Base-by-base conservation (phyloP, 2,797 vertebrate species). In the Typhlichthys subterraneus region DNA sequence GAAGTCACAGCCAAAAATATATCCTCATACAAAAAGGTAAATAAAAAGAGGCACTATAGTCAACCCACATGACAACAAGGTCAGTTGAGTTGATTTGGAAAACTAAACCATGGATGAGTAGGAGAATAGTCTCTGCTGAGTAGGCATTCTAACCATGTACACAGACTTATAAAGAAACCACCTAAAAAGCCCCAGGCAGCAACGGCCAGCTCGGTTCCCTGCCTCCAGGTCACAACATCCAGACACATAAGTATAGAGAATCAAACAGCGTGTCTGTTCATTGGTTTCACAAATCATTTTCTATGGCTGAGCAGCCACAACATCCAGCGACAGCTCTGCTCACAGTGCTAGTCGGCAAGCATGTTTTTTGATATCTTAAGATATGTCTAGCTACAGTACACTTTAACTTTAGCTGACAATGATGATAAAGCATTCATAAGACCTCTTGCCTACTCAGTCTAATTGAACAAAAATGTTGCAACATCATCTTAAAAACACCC, bases 171-270 rank as follows among this genome's bases (percentile, higher is more conserved):
- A 14, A 65, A 62, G 15, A 53, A 59, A 56, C 58, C 15, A 56
- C 51, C 49, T 48, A 69, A 14, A 57, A 52, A 15, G 38, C 33
- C 57, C 9, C 47, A 69, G 75, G 68, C 60, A n/a, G 53, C 55
- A 60, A 67, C 61, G 17, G 29, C 58, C 71, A 38, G 12, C 51
- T 61, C 69, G 70, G 64, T 57, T 76, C 67, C 63, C 71, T 12
- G 1, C 82, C 82, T 76, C 59, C 57, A 67, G 73, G 81, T 77
- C 69, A 66, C 4, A 4, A 56, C 72, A 46, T 31, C 75, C 80
- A 87, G 84, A 89, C 84, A 74, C 64, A 75, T 69, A 73, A 85
- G 69, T 79, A 71, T 74, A 85, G 45, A 71, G 69, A 59, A 75
- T 67, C 73, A 80, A 66, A 79, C 80, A 70, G 58, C 67, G 31